Evolutionary conservation across 2,888 invertebrate genomes (phyloP), one percentile per base, ranked within the genome.

Genomic region (Drosophila algonquin): DNA sequence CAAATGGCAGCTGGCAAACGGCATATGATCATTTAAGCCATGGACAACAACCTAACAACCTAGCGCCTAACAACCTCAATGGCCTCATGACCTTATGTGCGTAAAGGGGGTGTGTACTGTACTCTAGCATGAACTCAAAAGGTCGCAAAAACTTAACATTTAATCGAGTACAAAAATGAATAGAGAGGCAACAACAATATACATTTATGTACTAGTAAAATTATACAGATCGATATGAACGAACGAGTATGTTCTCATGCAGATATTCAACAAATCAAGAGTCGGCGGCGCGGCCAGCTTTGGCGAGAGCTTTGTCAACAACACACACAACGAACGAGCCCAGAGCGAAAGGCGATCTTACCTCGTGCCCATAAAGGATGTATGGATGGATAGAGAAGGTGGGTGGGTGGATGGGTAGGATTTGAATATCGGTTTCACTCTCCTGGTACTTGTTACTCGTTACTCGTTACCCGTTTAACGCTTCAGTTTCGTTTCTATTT

Each of bases 1-100:
- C 40, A 30, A n/a, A 16, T 12, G 45, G 63, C 21, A 69, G 24
- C 63, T 72, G 74, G 77, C 79, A 79, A 85, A 89, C 90, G 90
- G 91, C 73, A 70, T 81, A 90, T 91, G 90, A 90, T 91, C 91
- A 91, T 90, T 90, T 91, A 90, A 90, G 76, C 83, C 80, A 52
- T 35, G 27, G 64, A 68, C 62, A 76, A 67, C 50, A 73, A 80
- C 65, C 74, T 78, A 81, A 62, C 65, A 84, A 62, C 70, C 79
- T 70, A 64, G 67, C 55, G 50, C 65, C n/a, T 27, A 51, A 51
- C 12, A 55, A 40, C 51, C 30, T 57, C 51, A 50, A 56, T 48
- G 9, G 44, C 30, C 8, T 30, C 8, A 21, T 50, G 46, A 2
- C 40, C 40, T n/a, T 14, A 7, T 35, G 52, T 75, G 52, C 40